These are phyloP conservation scores for Hippopotamus amphibius DNA, from an alignment of 2,113 vertebrate species.

Conservation along the genomic window DNA sequence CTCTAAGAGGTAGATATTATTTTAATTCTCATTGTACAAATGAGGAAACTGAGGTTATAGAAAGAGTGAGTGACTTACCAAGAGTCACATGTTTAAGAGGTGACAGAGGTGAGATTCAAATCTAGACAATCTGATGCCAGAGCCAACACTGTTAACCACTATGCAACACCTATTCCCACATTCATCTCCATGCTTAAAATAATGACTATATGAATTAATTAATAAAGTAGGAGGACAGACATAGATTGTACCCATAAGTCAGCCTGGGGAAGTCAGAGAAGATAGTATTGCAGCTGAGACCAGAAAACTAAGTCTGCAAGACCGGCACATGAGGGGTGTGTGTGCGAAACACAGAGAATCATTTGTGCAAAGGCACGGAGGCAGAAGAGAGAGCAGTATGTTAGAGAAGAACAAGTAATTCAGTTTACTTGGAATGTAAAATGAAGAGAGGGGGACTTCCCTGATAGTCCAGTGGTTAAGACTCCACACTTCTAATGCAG, in stretches of 20 bases:
- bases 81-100: neutral
- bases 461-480: neutral
- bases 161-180: neutral
- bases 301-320: neutral
- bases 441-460: neutral
- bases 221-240: neutral
- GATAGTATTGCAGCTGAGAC: neutral
- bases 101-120: neutral
- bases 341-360: neutral
- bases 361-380: neutral
- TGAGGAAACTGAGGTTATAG: neutral
- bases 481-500: neutral
- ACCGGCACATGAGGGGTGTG: neutral
- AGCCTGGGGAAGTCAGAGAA: neutral
- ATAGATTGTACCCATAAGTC: neutral
- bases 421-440: neutral
- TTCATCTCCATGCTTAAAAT: constrained; percentile 2
- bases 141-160: neutral
- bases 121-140: neutral
- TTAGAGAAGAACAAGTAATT: neutral
- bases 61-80: neutral
- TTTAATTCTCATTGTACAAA: neutral
- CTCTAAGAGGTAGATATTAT: neutral
- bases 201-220: neutral
- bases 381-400: neutral